phyloP scores from a whole-genome alignment of 2,797 vertebrate genomes.

The Chloroceryle amazona region DNA sequence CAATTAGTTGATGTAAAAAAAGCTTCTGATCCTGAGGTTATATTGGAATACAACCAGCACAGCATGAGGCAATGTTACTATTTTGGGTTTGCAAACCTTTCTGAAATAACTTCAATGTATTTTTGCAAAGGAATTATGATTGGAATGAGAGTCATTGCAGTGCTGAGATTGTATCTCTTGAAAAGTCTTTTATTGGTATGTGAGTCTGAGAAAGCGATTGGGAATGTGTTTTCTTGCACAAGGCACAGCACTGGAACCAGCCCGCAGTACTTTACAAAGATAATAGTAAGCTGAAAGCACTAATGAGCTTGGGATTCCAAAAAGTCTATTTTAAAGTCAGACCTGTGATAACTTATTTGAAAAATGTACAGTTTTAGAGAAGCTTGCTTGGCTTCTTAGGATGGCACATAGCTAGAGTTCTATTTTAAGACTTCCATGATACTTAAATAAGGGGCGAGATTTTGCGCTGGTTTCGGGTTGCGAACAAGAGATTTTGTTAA shows the following conservation, averaged over 20 bases:
- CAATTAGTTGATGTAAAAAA: neutral
- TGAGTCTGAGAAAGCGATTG: neutral
- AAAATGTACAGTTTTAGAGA: neutral
- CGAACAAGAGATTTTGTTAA: neutral
- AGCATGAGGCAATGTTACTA: neutral
- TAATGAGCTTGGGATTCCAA: neutral
- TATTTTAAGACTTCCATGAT: neutral
- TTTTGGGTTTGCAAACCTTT: neutral
- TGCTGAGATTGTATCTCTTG: neutral
- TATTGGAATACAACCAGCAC: neutral
- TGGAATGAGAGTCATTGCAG: neutral
- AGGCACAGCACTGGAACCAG: neutral
- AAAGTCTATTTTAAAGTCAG: neutral
- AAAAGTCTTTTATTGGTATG: neutral
- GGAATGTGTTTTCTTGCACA: neutral
- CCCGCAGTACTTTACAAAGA: neutral
- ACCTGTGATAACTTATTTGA: neutral
- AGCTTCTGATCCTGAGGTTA: neutral
- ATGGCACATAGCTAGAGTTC: neutral
- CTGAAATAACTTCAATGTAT: neutral
- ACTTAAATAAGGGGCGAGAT: neutral
- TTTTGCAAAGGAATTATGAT: neutral
- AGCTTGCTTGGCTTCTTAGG: neutral
- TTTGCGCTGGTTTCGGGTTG: neutral
- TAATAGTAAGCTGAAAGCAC: neutral